Evolutionary conservation across 2,113 vertebrate species (phyloP).

Genomic region (Paraplagusia blochii): DNA sequence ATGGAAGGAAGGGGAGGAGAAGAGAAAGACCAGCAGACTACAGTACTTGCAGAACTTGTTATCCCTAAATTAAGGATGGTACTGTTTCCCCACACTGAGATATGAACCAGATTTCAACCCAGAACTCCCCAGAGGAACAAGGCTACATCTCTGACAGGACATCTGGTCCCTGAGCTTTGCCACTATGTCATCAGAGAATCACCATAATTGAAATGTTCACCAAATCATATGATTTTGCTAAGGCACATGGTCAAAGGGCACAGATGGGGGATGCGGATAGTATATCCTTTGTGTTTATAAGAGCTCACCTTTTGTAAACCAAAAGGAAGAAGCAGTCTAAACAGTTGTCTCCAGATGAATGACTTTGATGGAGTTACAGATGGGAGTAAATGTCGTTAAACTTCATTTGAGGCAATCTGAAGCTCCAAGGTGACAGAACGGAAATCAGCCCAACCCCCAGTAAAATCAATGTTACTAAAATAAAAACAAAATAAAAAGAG

Average conservation of each 20-base stretch:
- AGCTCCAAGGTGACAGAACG: constrained; percentile 12
- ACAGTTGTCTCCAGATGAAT: constrained; percentile 3
- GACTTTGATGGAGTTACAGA: constrained; percentile 24
- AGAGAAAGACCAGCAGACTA: constrained; percentile 17
- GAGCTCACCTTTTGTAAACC: constrained; percentile 42
- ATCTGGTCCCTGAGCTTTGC: constrained; percentile 63
- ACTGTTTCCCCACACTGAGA: constrained; percentile 64
- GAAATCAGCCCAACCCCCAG: constrained; percentile 7
- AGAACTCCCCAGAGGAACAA: constrained; percentile 69
- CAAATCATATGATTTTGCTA: constrained; percentile 71
- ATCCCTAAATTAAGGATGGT: constrained; percentile 74
- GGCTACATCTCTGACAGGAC: constrained; percentile 62
- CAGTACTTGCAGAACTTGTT: constrained; percentile 51
- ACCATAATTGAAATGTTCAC: constrained; percentile 69
- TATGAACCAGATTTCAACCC: constrained; percentile 79
- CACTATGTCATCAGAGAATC: constrained; percentile 63
- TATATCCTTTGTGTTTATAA: too few species aligned
- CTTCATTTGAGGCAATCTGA: constrained; percentile 46
- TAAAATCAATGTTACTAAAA: too few species aligned
- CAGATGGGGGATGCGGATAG: too few species aligned
- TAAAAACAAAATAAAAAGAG: too few species aligned
- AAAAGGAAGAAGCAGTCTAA: constrained; percentile 17
- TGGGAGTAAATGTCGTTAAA: constrained; percentile 45
- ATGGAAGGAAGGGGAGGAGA: constrained; percentile 1
- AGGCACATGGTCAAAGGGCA: constrained; percentile 71